phyloP scores from a whole-genome alignment of 2,888 invertebrate genomes.

The Formica aserva region DNA sequence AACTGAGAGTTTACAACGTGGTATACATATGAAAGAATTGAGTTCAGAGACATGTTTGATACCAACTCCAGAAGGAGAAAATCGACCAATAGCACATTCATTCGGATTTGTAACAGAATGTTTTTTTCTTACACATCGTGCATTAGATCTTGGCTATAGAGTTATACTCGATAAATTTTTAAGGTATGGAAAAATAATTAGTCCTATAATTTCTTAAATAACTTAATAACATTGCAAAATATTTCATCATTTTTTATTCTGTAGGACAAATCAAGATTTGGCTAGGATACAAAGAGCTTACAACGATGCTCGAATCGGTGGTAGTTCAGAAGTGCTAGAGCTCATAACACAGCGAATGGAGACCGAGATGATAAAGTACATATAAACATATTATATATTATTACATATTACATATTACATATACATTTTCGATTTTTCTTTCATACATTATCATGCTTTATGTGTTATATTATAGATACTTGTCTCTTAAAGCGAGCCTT shows the following conservation, averaged over 20 bases:
- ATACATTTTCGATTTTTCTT: neutral
- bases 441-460: neutral
- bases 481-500: conserved; percentile 91
- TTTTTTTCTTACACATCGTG: conserved; percentile 96
- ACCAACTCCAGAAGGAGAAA: conserved; percentile 88
- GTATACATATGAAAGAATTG: conserved; percentile 91
- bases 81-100: conserved; percentile 87
- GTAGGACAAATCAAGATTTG: conserved; percentile 87
- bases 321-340: conserved; percentile 87
- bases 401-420: neutral
- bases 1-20: conserved; percentile 88
- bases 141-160: conserved; percentile 90
- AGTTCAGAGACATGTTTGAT: conserved; percentile 93
- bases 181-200: conserved; percentile 77
- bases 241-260: conserved; percentile 74
- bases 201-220: neutral
- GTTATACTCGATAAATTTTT: conserved; percentile 86
- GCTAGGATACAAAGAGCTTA: conserved; percentile 92
- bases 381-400: conserved; percentile 12
- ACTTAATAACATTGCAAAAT: neutral
- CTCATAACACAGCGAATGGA: conserved; percentile 89
- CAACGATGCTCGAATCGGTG: conserved; percentile 89
- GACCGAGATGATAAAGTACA: conserved; percentile 89
- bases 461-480: conserved; percentile 87
- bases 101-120: conserved; percentile 96